These are phyloP conservation scores for Danio aesculapii DNA, from an alignment of 2,797 vertebrate genomes.

Conservation along the genomic window DNA sequence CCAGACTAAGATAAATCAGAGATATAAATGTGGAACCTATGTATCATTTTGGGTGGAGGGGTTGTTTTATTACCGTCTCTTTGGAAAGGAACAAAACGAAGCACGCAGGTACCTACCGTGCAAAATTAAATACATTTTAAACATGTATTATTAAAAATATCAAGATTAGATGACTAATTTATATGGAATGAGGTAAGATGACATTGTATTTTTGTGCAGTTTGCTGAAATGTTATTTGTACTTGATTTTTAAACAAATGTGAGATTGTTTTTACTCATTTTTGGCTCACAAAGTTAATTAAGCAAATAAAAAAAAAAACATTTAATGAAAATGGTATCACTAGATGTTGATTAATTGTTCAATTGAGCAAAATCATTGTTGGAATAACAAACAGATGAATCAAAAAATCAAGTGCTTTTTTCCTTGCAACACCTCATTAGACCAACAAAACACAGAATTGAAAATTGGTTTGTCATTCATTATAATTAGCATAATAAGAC, in stretches of 20 bases:
- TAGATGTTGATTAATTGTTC: constrained; percentile 1
- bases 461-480: constrained; percentile 21
- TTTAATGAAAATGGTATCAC: neutral
- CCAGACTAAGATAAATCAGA: constrained; percentile 49
- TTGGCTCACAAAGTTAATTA: neutral
- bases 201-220: neutral
- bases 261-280: too few species aligned
- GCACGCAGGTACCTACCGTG: constrained; percentile 10
- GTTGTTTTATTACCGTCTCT: constrained; percentile 49
- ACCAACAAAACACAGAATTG: constrained; percentile 8
- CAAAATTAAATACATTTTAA: constrained; percentile 52
- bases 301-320: neutral
- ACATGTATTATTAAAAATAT: constrained; percentile 34
- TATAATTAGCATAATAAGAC: neutral
- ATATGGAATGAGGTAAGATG: constrained; percentile 8
- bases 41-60: constrained; percentile 51
- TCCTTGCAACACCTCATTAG: neutral
- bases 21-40: constrained; percentile 57
- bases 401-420: neutral
- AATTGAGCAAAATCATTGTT: constrained; percentile 6
- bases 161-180: constrained; percentile 67
- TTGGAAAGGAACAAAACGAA: constrained; percentile 40
- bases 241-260: neutral
- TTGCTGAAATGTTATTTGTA: neutral
- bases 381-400: neutral